Base-by-base conservation (phyloP, 2,797 vertebrate species). In the Melanotaenia pygmaea region DNA sequence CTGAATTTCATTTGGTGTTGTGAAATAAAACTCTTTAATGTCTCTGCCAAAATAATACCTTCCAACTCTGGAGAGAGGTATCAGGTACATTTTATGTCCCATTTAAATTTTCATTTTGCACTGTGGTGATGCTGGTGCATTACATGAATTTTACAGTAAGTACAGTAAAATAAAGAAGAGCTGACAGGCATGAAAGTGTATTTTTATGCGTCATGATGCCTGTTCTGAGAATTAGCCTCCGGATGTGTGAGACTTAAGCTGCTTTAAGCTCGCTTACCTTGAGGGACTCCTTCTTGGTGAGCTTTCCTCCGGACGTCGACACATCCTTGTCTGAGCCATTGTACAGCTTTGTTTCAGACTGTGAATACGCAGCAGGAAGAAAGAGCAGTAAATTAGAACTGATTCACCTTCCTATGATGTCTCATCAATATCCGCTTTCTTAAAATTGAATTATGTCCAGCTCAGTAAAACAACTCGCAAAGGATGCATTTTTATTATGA, bases 241-340 rank as follows among this genome's bases (percentile, higher is more conserved):
- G 45, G 76, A 84, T 45, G 26, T 1, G 8, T 2, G 14, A 43
- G 68, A 67, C 30, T 68, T 76, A 79, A 77, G 59, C 67, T 20
- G 70, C 72, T 77, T 85, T 62, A 58, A 59, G 24, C 54, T 40
- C 8, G 3, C 54, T 87, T 87, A 97, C 98, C 97, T 99, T 99
- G 90, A 99, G 97, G 69, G 98, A 99, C 88, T 99, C 98, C 85
- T 99, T 99, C 93, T 99, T 99, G 67, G 97, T 99, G 90, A 99
- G 98, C 84, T 98, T 99, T 93, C 93, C 97, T 86, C 96, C 95
- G 76, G 96, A 93, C 2, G 94, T 75, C 0, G 96, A 95, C 80
- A 97, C 94, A 67, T 99, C 98, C 82, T 97, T 99, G 84, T 99
- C 98, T 4, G 97, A 98, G 82, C 98, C 98, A 96, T 99, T 99